Conservation (phyloP, 2,113 vertebrate species). For the Isichthys henryi region DNA sequence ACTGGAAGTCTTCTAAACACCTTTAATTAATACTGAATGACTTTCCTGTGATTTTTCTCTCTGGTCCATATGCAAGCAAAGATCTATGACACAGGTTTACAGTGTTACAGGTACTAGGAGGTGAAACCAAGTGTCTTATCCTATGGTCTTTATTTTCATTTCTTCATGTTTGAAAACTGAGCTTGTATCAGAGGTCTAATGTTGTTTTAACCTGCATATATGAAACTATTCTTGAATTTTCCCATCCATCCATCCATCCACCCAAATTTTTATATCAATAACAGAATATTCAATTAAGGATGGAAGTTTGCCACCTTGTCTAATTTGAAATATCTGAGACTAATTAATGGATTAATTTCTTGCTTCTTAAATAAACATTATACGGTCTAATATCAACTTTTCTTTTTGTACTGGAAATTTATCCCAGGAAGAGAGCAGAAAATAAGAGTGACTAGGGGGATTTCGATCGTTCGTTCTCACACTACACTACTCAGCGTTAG, state of each 20-base stretch:
- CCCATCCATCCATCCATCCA: not conserved
- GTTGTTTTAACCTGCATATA: not conserved
- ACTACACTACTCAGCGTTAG: not conserved
- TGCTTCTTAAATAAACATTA: not conserved
- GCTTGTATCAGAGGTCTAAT: not conserved
- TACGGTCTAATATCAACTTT: not conserved
- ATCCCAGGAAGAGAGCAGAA: not conserved
- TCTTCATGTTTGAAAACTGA: not conserved
- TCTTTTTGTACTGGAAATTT: not conserved
- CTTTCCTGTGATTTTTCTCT: not conserved
- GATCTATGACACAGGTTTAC: not conserved
- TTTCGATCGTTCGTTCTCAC: not conserved
- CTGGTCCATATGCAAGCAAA: not conserved
- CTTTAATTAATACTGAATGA: not conserved
- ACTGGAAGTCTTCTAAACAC: not conserved
- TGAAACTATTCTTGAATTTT: not conserved
- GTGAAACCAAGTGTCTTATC: not conserved
- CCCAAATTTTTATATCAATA: not conserved
- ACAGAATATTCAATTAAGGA: not conserved
- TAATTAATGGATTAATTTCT: not conserved
- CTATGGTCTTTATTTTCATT: not conserved
- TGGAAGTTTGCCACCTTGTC: not conserved
- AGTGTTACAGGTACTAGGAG: not conserved
- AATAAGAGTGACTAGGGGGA: not conserved
- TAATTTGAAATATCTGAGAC: not conserved